Base-by-base conservation (phyloP, 2,113 vertebrate species). In the Salvelinus namaycush region DNA sequence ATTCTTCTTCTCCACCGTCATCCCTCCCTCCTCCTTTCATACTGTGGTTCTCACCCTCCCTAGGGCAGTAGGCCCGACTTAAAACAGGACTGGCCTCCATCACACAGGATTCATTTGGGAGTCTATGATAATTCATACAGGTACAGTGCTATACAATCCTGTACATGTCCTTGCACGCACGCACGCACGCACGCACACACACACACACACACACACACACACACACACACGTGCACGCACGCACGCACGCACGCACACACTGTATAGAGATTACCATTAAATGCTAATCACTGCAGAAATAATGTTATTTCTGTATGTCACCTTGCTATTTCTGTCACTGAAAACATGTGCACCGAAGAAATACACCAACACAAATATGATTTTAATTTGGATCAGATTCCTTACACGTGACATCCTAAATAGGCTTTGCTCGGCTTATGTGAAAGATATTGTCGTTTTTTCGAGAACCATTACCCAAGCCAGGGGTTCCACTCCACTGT, bases 1-100 rank as follows among this genome's bases (percentile, higher is more conserved):
- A 74, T 84, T 84, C 81, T 76, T 85, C 83, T 79, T 22, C 31
- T 65, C 78, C 80, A 60, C 79, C 75, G 86, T 83, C 84, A 73
- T 69, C 75, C 69, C 76, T 74, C 77, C 76, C 66, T 67, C 26
- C 48, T 69, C 59, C 31, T 48, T 75, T 54, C 51, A 54, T 73
- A 79, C 79, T 73, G 70, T 68, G 76, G 79, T 81, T 74, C 79
- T 78, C 75, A 7, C 82, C 70, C 18, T 79, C 75, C 84, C 81
- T 76, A 9, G 27, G 78, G 18, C 75, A 81, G 83, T 83, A 83
- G 44, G 69, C 39, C 39, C 1, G 12, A 78, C 84, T 80, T 73
- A 60, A 69, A 1, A 64, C 4, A 7, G 60, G n/a, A 22, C 20
- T n/a, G 6, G 20, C 60, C 24, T n/a, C 6, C 60, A 24, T 26